These are phyloP conservation scores for Paramuricea clavata DNA, from an alignment of 92 coral and sea anemone genomes.

Conservation along the genomic window DNA sequence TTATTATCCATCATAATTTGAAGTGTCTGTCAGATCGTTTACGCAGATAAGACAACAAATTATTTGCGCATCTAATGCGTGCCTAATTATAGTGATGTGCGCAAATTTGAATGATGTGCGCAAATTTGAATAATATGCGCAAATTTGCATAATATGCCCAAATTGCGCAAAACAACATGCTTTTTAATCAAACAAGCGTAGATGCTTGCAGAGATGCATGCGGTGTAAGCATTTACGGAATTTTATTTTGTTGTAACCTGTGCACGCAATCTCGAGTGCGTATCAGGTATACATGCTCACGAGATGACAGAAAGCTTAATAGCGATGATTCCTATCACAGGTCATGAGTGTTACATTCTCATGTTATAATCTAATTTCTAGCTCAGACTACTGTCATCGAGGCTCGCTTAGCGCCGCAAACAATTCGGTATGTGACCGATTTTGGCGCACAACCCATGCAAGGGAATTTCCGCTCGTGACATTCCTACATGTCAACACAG, in stretches of 20 bases:
- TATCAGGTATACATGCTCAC: not conserved
- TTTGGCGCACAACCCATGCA: slow-evolving; percentile 31
- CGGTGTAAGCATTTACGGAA: slow-evolving; percentile 1
- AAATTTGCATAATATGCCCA: slow-evolving; percentile 5
- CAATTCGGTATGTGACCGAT: slow-evolving; percentile 26
- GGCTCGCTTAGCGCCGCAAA: slow-evolving; percentile 26
- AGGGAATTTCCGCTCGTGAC: slow-evolving; percentile 30
- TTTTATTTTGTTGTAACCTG: not conserved
- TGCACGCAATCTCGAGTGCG: not conserved
- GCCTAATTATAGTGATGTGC: slow-evolving; percentile 1
- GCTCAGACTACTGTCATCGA: slow-evolving; percentile 45
- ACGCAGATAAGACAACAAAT: slow-evolving; percentile 48
- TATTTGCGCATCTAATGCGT: slow-evolving; percentile 41
- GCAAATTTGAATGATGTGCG: slow-evolving; percentile 1
- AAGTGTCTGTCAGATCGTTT: slow-evolving; percentile 42
- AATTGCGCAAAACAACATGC: slow-evolving; percentile 14
- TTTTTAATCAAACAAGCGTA: slow-evolving; percentile 13
- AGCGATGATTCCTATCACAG: not conserved
- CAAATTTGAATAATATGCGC: not conserved
- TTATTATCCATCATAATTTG: slow-evolving; percentile 34
- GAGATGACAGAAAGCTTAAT: slow-evolving; percentile 7
- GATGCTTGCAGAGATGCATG: slow-evolving; percentile 12
- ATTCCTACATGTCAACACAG: slow-evolving; percentile 30
- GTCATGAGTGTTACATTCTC: slow-evolving; percentile 27
- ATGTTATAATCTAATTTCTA: slow-evolving; percentile 41